Conservation (phyloP, 2,113 vertebrate genomes). For the Murina feae region DNA sequence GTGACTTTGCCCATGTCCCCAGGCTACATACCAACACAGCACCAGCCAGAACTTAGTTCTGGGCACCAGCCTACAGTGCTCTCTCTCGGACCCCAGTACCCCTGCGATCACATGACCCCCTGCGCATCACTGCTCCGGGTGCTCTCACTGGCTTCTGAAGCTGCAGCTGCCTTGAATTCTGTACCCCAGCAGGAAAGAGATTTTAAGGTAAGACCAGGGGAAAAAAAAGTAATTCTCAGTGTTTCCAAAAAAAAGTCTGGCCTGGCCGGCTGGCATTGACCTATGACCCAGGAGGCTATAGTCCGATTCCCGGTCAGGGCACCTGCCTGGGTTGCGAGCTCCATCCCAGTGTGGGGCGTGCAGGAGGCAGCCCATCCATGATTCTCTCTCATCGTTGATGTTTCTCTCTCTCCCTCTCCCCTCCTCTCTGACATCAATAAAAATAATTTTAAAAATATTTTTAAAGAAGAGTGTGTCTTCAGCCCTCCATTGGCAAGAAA, state of each 20-base stretch:
- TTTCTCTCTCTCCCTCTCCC: no score
- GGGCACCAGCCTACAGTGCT: neutral
- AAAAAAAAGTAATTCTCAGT: neutral
- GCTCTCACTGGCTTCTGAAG: neutral
- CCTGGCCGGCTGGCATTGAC: no score
- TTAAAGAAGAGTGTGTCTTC: neutral
- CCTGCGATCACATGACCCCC: neutral
- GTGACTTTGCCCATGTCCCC: neutral
- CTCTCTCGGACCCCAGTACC: neutral
- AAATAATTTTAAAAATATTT: no score
- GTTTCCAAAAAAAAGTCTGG: neutral
- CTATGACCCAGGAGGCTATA: no score
- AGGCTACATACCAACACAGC: neutral
- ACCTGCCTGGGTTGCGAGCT: no score
- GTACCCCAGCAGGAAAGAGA: neutral
- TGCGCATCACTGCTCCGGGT: fast-evolving
- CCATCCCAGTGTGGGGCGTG: no score
- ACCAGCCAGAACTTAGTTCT: neutral
- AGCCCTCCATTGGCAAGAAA: neutral
- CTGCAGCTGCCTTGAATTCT: neutral
- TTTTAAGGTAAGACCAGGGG: neutral
- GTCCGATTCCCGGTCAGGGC: no score
- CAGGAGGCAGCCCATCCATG: no score
- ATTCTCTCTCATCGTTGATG: no score
- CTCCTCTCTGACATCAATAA: no score